These are phyloP conservation scores for Cyprinodon tularosa DNA, from an alignment of 2,113 vertebrate genomes.

Conservation along the genomic window DNA sequence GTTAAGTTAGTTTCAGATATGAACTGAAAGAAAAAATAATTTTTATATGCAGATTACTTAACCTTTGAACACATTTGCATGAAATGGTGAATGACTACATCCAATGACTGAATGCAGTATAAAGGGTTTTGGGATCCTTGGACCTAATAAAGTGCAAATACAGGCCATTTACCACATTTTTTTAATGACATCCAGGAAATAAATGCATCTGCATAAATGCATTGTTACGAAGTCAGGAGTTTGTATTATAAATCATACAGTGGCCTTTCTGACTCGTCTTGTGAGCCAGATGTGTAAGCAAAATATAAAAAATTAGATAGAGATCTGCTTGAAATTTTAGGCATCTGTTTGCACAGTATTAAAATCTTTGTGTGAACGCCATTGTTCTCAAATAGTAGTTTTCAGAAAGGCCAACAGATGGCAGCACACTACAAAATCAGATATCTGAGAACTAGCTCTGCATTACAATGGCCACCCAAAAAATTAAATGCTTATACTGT, in stretches of 20 bases:
- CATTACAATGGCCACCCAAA: conserved; percentile 40
- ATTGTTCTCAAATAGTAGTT: conserved; percentile 9
- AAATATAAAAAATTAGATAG: not conserved
- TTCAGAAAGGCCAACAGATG: conserved; percentile 62
- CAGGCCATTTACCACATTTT: too few relatives aligned
- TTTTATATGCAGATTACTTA: not conserved
- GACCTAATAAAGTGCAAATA: too few relatives aligned
- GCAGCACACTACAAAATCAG: conserved; percentile 49
- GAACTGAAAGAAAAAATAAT: too few relatives aligned
- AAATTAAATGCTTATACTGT: conserved; percentile 34
- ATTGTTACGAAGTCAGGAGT: not conserved
- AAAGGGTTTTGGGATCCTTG: too few relatives aligned
- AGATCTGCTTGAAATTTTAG: not conserved
- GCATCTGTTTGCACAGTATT: not conserved
- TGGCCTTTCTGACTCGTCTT: not conserved
- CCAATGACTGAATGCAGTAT: too few relatives aligned
- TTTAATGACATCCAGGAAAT: too few relatives aligned
- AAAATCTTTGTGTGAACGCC: not conserved
- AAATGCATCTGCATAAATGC: not conserved
- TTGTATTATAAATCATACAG: not conserved
- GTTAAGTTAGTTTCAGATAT: too few relatives aligned
- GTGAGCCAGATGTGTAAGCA: too few relatives aligned
- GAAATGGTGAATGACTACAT: too few relatives aligned
- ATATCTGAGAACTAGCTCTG: not conserved
- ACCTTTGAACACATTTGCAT: not conserved